These are phyloP conservation scores for Slavum lentiscoides DNA, from an alignment of 2,888 invertebrate species.

Conservation along the genomic window DNA sequence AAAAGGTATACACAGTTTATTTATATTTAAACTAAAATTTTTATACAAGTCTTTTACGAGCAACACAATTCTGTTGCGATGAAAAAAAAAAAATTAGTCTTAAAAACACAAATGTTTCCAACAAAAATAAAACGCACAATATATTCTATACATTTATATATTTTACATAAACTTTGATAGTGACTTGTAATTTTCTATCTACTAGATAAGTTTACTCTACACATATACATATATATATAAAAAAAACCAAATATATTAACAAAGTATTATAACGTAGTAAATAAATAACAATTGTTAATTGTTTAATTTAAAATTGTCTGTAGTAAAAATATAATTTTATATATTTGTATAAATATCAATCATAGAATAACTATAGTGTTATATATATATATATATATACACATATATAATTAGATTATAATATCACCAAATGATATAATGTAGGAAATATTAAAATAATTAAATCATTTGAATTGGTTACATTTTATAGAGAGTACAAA, in stretches of 20 bases:
- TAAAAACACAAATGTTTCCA: slow-evolving; percentile 28
- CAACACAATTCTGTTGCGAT: slow-evolving; percentile 27
- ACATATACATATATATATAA: slow-evolving; percentile 12
- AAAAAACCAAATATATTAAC: slow-evolving; percentile 20
- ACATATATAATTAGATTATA: neutral
- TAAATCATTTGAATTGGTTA: neutral
- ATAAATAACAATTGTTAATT: slow-evolving; percentile 42
- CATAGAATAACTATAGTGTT: neutral
- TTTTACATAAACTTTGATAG: slow-evolving; percentile 35
- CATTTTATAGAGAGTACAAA: neutral
- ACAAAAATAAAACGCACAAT: slow-evolving; percentile 37
- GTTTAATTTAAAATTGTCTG: slow-evolving; percentile 8
- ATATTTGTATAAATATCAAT: neutral
- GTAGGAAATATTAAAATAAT: slow-evolving; percentile 1
- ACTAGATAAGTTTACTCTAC: slow-evolving; percentile 33
- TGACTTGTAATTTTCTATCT: slow-evolving; percentile 16
- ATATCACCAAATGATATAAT: neutral
- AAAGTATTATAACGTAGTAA: slow-evolving; percentile 24
- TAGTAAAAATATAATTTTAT: slow-evolving; percentile 12
- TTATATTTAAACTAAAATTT: slow-evolving; percentile 32
- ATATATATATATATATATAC: no score
- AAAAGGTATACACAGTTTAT: slow-evolving; percentile 38
- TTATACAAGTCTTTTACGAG: slow-evolving; percentile 38
- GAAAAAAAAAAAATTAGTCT: slow-evolving; percentile 32
- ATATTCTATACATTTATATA: slow-evolving; percentile 35